Evolutionary conservation across 2,888 invertebrate genomes (phyloP), one percentile per base, ranked within the genome.

Genomic region (Byasa hedistus): DNA sequence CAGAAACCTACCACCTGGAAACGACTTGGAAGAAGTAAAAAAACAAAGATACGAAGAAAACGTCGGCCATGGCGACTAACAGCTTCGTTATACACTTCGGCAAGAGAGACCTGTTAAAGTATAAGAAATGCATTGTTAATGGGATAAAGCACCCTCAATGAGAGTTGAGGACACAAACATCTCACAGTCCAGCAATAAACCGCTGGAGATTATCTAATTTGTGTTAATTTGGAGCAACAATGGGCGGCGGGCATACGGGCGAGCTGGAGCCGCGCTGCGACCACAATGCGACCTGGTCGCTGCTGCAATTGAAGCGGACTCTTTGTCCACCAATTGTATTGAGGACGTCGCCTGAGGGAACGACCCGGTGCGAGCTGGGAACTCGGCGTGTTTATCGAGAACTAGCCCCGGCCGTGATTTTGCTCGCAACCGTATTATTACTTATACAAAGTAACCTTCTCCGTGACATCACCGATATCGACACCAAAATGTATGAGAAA

Each of bases 281-380:
- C 62, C 69, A 74, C 74, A 71, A 70, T 68, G 69, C 69, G 23
- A 48, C 36, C 23, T 58, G 24, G 55, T 69, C 68, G 73, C 77
- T 76, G 73, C 39, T 73, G 17, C 64, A 63, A 76, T 78, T 79
- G 76, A 78, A 72, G 71, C 68, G 69, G 66, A 72, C 73, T 67
- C 72, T 76, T 78, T 77, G 78, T 79, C 69, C 69, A 68, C 68
- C 70, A 71, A 78, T 79, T 78, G 77, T 70, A 71, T 71, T 73
- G 70, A 68, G 69, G 65, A 65, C 68, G 60, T 68, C 69, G 23
- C 59, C 71, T 57, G 75, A 72, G 73, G 71, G 72, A 71, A 68
- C 51, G 51, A 22, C 44, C 61, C 19, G 2, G 12, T 39, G 12
- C n/a, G n/a, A 39, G 65, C 54, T 57, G 54, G 61, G 57, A 61